Conservation (phyloP, 1,140 invertebrate genomes). For the Mylabris phalerata region DNA sequence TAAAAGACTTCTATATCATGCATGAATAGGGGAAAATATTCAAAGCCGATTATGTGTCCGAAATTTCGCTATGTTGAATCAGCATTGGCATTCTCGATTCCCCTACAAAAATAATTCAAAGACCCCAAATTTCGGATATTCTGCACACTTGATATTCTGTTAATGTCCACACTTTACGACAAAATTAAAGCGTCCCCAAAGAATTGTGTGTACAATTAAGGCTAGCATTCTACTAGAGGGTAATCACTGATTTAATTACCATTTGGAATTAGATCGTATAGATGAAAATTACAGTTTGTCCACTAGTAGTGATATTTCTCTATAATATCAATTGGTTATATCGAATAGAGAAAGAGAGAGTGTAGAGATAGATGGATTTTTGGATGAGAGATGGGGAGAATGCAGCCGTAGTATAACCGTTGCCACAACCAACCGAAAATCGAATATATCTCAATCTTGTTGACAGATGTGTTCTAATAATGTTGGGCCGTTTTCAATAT, state of each 20-base stretch:
- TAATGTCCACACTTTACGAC: constrained; percentile 9
- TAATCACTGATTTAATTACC: constrained; percentile 13
- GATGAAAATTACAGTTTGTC: neutral
- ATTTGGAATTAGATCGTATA: constrained; percentile 5
- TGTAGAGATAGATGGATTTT: too few relatives aligned
- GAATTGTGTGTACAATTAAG: constrained; percentile 11
- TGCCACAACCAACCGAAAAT: constrained; percentile 1
- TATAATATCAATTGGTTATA: too few relatives aligned
- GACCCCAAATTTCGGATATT: constrained; percentile 1
- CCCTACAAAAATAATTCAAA: too few relatives aligned
- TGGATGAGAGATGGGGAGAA: too few relatives aligned
- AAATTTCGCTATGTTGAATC: constrained; percentile 12
- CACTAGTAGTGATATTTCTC: too few relatives aligned
- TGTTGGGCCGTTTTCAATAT: constrained; percentile 16
- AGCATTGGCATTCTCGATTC: neutral
- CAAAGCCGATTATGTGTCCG: constrained; percentile 9
- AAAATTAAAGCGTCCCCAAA: constrained; percentile 11
- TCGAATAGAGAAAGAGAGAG: too few relatives aligned
- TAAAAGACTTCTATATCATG: constrained; percentile 11
- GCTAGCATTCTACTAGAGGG: neutral
- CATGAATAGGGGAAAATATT: constrained; percentile 10
- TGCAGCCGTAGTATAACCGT: too few relatives aligned
- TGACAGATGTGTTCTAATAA: constrained; percentile 17
- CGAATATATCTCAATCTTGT: constrained; percentile 17
- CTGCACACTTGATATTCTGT: constrained; percentile 11